These are phyloP conservation scores for Hylaeus anthracinus DNA, from an alignment of 1,140 invertebrate genomes.

Conservation along the genomic window DNA sequence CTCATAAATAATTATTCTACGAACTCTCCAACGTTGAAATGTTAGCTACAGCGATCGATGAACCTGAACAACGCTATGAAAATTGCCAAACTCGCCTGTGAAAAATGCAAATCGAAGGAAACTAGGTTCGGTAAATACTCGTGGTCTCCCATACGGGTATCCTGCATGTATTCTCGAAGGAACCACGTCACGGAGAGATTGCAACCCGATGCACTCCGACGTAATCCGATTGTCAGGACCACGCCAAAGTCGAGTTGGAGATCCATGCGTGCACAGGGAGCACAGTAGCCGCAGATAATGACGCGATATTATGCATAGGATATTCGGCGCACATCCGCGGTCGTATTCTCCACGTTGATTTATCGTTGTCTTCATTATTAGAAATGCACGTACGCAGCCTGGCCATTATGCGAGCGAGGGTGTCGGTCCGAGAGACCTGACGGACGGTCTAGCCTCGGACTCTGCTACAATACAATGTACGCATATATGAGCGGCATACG, in stretches of 20 bases:
- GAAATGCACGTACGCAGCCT: conserved; percentile 78
- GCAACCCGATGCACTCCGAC: conserved; percentile 32
- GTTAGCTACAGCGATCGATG: not conserved
- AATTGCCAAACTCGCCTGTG: not conserved
- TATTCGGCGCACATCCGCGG: conserved; percentile 81
- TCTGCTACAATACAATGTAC: conserved; percentile 75
- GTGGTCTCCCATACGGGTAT: too few relatives aligned
- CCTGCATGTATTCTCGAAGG: conserved; percentile 19
- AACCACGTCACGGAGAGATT: not conserved
- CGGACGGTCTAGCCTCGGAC: conserved; percentile 61
- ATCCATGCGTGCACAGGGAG: conserved; percentile 49
- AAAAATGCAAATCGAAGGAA: not conserved
- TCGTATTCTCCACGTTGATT: conserved; percentile 81
- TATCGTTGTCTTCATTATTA: conserved; percentile 82
- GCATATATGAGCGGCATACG: conserved; percentile 68
- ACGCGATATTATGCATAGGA: conserved; percentile 81
- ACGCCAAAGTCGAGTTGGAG: conserved; percentile 55
- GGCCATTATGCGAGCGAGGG: conserved; percentile 76
- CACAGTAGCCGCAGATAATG: conserved; percentile 73
- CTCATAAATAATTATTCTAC: conserved; percentile 73
- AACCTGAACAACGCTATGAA: too few relatives aligned
- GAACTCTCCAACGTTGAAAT: conserved; percentile 62
- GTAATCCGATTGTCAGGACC: conserved; percentile 48
- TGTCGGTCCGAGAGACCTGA: conserved; percentile 62
- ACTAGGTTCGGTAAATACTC: not conserved